Conservation (phyloP, 1,140 invertebrate species). For the Pemphigus obesinymphae region DNA sequence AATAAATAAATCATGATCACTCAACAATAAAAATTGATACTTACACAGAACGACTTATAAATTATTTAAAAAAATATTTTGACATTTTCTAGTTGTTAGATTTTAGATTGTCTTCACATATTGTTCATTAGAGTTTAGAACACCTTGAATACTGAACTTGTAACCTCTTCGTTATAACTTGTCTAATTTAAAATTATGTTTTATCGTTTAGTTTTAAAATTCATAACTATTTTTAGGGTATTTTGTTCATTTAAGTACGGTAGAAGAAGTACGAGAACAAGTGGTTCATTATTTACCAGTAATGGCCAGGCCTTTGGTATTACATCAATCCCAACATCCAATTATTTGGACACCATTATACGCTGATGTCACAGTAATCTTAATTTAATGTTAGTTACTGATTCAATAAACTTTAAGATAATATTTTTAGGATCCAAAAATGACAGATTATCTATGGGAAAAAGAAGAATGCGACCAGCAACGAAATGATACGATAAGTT, state of each 20-base stretch:
- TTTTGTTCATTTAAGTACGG: constrained; percentile 86
- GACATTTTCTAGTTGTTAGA: no score
- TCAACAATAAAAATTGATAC: no score
- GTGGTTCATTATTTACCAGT: constrained; percentile 88
- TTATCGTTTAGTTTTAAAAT: no score
- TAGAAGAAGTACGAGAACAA: constrained; percentile 90
- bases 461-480: constrained; percentile 72
- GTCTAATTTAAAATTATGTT: background rate
- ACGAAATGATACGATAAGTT: constrained; percentile 63
- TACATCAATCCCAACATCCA: constrained; percentile 71
- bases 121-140: no score
- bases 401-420: constrained; percentile 31
- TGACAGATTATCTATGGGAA: constrained; percentile 85
- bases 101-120: no score
- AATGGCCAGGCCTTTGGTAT: constrained; percentile 79
- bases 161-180: no score
- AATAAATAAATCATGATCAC: no score
- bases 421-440: constrained; percentile 68
- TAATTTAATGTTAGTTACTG: background rate
- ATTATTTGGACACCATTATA: constrained; percentile 89
- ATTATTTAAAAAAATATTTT: no score
- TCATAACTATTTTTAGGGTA: no score
- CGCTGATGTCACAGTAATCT: constrained; percentile 74
- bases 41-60: no score
- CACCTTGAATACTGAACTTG: no score